phyloP scores from a whole-genome alignment of 2,113 vertebrate species.

The Oncorhynchus masou region DNA sequence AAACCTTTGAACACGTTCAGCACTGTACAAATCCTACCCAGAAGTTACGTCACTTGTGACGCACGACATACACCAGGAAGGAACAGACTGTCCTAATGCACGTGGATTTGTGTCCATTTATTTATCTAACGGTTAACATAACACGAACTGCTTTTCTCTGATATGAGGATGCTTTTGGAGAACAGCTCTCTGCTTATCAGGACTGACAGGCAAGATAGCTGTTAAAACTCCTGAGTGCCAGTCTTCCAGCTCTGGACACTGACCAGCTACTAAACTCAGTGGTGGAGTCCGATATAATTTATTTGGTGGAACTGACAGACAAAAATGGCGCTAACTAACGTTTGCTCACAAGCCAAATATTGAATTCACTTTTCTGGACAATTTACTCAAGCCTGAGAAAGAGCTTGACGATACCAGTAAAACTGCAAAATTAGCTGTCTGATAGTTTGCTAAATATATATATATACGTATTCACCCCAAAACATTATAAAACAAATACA shows the following conservation, averaged over 20 bases:
- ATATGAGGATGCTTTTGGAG: background rate
- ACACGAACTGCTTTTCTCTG: background rate
- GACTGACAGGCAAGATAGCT: no score
- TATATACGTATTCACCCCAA: no score
- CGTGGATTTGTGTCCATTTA: background rate
- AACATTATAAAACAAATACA: no score
- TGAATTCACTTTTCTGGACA: background rate
- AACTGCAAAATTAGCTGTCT: background rate
- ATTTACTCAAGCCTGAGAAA: background rate
- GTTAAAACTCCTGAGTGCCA: background rate
- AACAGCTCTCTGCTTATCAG: background rate
- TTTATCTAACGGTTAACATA: background rate
- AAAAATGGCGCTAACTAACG: background rate
- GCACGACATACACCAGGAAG: background rate
- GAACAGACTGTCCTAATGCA: background rate
- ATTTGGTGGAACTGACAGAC: background rate
- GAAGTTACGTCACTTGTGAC: conserved; percentile 40
- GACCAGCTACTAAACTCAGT: background rate
- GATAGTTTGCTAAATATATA: no score
- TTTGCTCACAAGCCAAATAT: background rate
- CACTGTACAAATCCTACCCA: conserved; percentile 19
- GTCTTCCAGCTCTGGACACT: background rate
- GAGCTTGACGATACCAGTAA: background rate
- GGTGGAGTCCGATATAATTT: background rate
- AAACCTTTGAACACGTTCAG: background rate